These are phyloP conservation scores for Dicycla oo DNA, from an alignment of 2,888 invertebrate genomes.

Conservation along the genomic window DNA sequence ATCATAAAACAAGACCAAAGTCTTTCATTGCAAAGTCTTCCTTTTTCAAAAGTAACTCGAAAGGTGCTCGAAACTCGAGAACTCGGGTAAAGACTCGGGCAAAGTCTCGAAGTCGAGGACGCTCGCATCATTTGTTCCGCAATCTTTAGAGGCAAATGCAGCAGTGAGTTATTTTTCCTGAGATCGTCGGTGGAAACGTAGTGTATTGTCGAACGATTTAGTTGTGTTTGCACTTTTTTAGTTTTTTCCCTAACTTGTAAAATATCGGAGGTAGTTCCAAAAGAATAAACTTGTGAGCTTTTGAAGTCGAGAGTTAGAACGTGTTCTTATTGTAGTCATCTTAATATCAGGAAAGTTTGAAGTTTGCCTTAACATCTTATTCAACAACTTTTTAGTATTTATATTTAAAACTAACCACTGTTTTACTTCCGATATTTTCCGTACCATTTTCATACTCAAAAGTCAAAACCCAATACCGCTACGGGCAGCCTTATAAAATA, in stretches of 20 bases:
- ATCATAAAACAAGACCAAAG: slow-evolving; percentile 38
- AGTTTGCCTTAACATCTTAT: background rate
- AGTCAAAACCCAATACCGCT: slow-evolving; percentile 16
- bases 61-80: slow-evolving; percentile 54
- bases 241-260: slow-evolving; percentile 11
- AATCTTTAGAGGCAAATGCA: slow-evolving; percentile 66
- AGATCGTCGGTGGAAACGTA: slow-evolving; percentile 21
- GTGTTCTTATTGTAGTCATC: background rate
- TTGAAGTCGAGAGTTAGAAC: background rate
- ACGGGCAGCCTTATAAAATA: slow-evolving; percentile 37
- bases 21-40: slow-evolving; percentile 33
- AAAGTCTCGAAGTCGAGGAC: slow-evolving; percentile 56
- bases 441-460: background rate
- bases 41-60: slow-evolving; percentile 55
- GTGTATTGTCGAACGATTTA: slow-evolving; percentile 51
- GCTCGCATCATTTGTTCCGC: slow-evolving; percentile 62
- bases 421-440: background rate
- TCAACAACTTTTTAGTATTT: background rate
- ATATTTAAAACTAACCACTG: background rate
- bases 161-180: slow-evolving; percentile 52
- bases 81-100: slow-evolving; percentile 42
- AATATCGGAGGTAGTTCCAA: slow-evolving; percentile 1
- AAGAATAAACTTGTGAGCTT: background rate
- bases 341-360: background rate
- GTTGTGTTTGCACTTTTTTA: slow-evolving; percentile 23